Percentiles rank a stretch among this genome's conserved stretches.
phyloP scores from a whole-genome alignment of 1,140 invertebrate species.

The Daktulosphaira vitifoliae region DNA sequence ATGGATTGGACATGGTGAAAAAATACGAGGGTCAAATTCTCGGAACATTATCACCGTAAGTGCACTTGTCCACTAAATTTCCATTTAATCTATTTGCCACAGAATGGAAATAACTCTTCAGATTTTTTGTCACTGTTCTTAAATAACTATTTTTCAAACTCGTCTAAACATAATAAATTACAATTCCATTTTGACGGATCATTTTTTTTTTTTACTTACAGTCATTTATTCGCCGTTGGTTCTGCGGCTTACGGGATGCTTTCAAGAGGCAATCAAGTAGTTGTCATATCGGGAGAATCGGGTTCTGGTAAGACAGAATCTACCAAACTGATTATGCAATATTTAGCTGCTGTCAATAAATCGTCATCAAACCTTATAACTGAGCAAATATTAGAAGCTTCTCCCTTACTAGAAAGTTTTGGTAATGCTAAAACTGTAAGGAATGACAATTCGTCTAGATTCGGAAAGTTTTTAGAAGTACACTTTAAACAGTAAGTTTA shows the following conservation, averaged over 20 bases:
- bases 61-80: conserved; percentile 37
- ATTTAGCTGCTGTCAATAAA: conserved; percentile 78
- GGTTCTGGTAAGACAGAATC: conserved; percentile 95
- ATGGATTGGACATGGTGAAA: conserved; percentile 89
- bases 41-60: conserved; percentile 78
- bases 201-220: conserved; percentile 44
- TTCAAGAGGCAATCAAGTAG: conserved; percentile 49
- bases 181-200: conserved; percentile 44
- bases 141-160: conserved; percentile 27
- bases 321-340: conserved; percentile 92
- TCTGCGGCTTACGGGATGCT: conserved; percentile 76
- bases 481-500: conserved; percentile 74
- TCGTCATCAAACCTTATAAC: conserved; percentile 82
- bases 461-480: conserved; percentile 94
- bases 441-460: conserved; percentile 91
- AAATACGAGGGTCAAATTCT: conserved; percentile 81
- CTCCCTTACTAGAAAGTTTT: conserved; percentile 89
- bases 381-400: conserved; percentile 93
- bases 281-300: conserved; percentile 91
- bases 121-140: too few species aligned
- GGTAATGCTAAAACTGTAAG: conserved; percentile 94
- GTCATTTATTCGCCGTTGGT: conserved; percentile 87
- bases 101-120: not conserved
- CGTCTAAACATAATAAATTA: conserved; percentile 31
- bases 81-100: not conserved